Evolutionary conservation across 1,140 invertebrate genomes (phyloP).

Genomic region (Pogonus chalceus): DNA sequence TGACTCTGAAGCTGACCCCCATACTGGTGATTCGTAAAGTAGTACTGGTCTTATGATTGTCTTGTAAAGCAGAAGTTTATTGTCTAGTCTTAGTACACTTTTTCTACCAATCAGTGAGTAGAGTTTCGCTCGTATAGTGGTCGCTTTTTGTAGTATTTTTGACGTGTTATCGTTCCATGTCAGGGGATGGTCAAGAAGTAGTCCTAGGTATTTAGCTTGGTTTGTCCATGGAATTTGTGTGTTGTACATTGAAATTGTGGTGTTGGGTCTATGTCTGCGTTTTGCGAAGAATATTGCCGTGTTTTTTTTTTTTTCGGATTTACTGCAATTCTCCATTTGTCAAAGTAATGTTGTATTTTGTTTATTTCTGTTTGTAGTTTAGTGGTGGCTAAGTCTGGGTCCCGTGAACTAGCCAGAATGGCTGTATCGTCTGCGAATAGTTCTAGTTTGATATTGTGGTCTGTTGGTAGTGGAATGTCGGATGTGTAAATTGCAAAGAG

Average conservation of each 20-base stretch:
- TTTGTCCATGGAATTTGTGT: constrained; percentile 11
- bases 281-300: constrained; percentile 11
- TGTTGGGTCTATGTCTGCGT: neutral
- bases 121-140: neutral
- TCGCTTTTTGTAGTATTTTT: neutral
- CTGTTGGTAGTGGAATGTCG: constrained; percentile 15
- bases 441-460: constrained; percentile 11
- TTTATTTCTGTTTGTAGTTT: constrained; percentile 12
- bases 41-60: constrained; percentile 12
- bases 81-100: constrained; percentile 2
- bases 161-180: constrained; percentile 14
- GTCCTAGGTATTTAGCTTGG: constrained; percentile 16
- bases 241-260: neutral
- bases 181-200: constrained; percentile 10
- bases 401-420: constrained; percentile 4
- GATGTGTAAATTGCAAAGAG: constrained; percentile 20
- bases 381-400: neutral
- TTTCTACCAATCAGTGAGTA: neutral
- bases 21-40: constrained; percentile 12
- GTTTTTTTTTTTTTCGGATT: constrained; percentile 21
- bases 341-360: constrained; percentile 13
- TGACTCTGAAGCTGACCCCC: constrained; percentile 9
- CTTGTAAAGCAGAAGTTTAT: constrained; percentile 14
- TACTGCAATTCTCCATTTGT: constrained; percentile 20
- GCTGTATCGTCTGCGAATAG: constrained; percentile 25